Base-by-base conservation (phyloP, 2,113 vertebrate species). In the Dissostichus mawsoni region DNA sequence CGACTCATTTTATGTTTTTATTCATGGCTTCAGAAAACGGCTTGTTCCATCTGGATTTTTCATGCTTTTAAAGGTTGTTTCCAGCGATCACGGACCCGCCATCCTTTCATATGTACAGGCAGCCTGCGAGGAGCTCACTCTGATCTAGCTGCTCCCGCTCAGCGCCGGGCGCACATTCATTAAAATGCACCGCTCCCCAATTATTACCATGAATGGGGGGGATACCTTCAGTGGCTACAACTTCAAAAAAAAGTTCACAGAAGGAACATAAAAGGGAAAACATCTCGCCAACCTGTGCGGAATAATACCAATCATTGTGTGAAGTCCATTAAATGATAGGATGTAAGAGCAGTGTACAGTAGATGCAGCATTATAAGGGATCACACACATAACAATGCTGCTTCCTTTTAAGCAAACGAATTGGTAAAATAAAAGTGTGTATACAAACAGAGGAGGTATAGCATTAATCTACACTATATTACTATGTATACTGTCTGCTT, bases 181-280 rank as follows among this genome's bases (percentile, higher is more conserved):
- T 92, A 86, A 86, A 81, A 85, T 78, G 68, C 83, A 72, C 29
- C 14, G 6, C 61, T 71, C 69, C 17, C 69, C 87, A 84, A 88
- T 92, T 91, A 91, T 80, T 85, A 76, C 78, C 82, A 79, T 90
- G 89, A 87, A 81, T 76, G 6, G 16, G 68, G 74, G 71, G 57
- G 62, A 86, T 72, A 82, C 83, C 89, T 89, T 88, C 55, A 12
- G 77, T 45, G 71, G 25, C 47, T 74, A 4, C 73, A 58, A 57
- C 86, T 85, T 87, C 70, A 74, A 73, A 84, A 57, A 29, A 74
- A 63, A 73, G 55, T 72, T 75, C 50, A 74, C 41, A 56, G 20
- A 80, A 25, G 53, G 51, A 53, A 77, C 50, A 69, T 74, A 13
- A 86, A 86, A 85, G 64, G 4, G 8, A 11, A 50, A 45, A 41